phyloP scores from a whole-genome alignment of 2,113 vertebrate genomes.

The Loxodonta africana region DNA sequence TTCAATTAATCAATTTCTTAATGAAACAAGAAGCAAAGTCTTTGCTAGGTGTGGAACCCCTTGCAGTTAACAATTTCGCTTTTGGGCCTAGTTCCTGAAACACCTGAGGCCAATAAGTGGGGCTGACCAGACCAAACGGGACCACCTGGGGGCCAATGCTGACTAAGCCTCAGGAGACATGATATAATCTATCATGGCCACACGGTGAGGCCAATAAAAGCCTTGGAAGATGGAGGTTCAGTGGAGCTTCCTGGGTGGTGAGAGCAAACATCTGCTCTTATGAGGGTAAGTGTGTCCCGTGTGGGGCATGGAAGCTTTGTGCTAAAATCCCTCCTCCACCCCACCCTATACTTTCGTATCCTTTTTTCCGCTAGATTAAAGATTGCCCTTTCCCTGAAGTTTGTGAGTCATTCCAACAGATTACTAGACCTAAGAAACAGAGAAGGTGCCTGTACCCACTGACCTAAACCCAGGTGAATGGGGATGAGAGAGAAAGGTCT shows the following conservation, averaged over 20 bases:
- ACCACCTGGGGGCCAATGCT: not conserved
- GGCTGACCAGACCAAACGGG: not conserved
- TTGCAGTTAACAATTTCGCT: not conserved
- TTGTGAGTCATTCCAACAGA: not conserved
- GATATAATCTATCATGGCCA: not conserved
- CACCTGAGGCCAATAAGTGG: not conserved
- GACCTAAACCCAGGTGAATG: not conserved
- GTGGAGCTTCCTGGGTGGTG: not conserved
- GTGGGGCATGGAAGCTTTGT: not conserved
- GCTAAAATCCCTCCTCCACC: not conserved
- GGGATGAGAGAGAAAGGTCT: not conserved
- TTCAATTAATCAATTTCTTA: not conserved
- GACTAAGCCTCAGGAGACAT: not conserved
- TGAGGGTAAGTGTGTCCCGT: not conserved
- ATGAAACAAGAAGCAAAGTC: slow-evolving; percentile 37
- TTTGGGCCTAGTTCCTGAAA: not conserved
- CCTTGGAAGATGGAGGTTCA: not conserved
- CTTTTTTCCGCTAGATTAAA: not conserved
- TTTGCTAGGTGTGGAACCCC: not conserved
- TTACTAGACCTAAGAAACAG: not conserved
- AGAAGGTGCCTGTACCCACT: not conserved
- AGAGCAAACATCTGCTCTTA: not conserved
- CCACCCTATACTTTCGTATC: not conserved
- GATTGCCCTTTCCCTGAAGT: not conserved
- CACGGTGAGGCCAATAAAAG: not conserved